Evolutionary conservation across 2,113 vertebrate species (phyloP), one percentile per base, ranked within the genome.

Genomic region (Cyprinodon brontotheroides): DNA sequence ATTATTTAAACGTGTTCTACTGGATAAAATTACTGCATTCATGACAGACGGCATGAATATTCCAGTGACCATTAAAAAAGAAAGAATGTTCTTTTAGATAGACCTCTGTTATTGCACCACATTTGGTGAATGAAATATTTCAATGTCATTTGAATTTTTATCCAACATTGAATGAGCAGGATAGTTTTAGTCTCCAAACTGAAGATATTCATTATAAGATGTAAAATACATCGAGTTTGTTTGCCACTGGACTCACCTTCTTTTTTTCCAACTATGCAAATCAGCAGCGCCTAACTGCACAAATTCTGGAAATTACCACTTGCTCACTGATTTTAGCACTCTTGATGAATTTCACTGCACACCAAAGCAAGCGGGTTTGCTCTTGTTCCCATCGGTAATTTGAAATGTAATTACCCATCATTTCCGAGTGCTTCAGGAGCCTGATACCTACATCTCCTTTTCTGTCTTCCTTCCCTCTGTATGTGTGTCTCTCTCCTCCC

Each of bases 381-480:
- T 84, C 79, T 82, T 80, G 83, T 87, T 91, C 87, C 78, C 88
- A 57, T 89, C 36, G 48, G 90, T 90, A 87, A 92, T 92, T 92
- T 92, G 75, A 90, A 89, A 92, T 85, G 89, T 92, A 93, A 91
- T 91, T 90, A 89, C 87, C 89, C 82, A 68, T 92, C 83, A 89
- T 90, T 93, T 90, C 65, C 88, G 82, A 90, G 89, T 79, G 85
- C 75, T 83, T 87, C 88, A 84, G 85, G 86, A 91, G 87, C 86
- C 83, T 83, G 85, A 91, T 87, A 91, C 84, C 89, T 90, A 82
- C 85, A 83, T 87, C 77, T 86, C 80, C 65, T 65, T 77, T 61
- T 75, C 77, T 75, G 36, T 72, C 80, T 81, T 62, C 48, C 68
- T 64, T 75, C 50, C 36, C 73, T 75, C 73, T 66, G 61, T 15